Evolutionary conservation across 2,888 invertebrate species (phyloP).

Genomic region (Nebria salina): DNA sequence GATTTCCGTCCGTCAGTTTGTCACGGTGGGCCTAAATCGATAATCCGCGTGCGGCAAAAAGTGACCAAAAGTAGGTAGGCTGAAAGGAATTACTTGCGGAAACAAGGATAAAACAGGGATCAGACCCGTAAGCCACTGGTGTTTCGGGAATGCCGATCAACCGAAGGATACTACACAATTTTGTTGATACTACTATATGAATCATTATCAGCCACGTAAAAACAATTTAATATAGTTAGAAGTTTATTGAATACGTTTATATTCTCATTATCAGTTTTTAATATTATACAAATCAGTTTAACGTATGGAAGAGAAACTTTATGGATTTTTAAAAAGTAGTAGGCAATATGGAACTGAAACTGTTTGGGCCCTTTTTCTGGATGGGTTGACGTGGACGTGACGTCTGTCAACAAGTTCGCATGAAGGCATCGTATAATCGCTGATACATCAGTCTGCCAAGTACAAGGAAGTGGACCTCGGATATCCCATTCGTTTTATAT

Average conservation of each 20-base stretch:
- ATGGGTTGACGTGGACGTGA: constrained; percentile 5
- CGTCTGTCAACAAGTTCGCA: constrained; percentile 36
- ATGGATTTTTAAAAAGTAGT: not conserved
- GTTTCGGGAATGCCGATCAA: constrained; percentile 58
- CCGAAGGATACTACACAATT: not conserved
- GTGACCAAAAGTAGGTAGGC: constrained; percentile 52
- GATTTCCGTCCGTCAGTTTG: constrained; percentile 42
- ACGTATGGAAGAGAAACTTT: too few relatives aligned
- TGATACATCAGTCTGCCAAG: constrained; percentile 38
- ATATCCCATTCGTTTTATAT: constrained; percentile 33
- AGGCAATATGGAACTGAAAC: not conserved
- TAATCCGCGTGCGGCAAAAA: constrained; percentile 45
- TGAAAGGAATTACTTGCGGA: constrained; percentile 59
- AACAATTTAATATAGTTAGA: not conserved
- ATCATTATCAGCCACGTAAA: not conserved
- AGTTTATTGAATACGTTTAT: not conserved
- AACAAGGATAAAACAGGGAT: constrained; percentile 59
- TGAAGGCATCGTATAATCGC: constrained; percentile 34
- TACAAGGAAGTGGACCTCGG: constrained; percentile 21
- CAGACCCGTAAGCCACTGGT: constrained; percentile 57
- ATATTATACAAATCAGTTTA: too few relatives aligned
- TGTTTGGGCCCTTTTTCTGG: not conserved
- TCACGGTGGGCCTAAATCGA: constrained; percentile 43
- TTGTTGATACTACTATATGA: not conserved
- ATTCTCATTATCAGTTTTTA: too few relatives aligned